Percentiles rank a stretch among this genome's conserved stretches.
Conservation (phyloP, 1,140 invertebrate genomes). For the Drosophila mauritiana region DNA sequence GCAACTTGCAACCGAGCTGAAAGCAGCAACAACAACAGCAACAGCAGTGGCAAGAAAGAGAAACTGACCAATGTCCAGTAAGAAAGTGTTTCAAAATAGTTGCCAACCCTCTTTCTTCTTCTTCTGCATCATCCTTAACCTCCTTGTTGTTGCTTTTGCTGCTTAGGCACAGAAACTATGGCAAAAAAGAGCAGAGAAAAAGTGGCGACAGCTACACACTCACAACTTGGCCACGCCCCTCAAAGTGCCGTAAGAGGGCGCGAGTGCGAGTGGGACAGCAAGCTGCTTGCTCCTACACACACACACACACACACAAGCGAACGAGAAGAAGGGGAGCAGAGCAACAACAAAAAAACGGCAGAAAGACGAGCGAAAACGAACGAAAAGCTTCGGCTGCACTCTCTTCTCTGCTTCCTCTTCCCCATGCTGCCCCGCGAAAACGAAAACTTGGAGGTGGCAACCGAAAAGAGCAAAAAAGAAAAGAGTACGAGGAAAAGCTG, state of each 20-base stretch:
- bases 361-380: constrained; percentile 31
- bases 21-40: constrained; percentile 17
- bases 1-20: constrained; percentile 15
- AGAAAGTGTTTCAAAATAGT: constrained; percentile 76
- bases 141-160: constrained; percentile 56
- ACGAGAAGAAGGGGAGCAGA: background rate
- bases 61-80: constrained; percentile 64
- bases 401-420: constrained; percentile 30
- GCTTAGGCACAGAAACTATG: constrained; percentile 68
- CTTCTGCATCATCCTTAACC: constrained; percentile 28
- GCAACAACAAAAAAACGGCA: constrained; percentile 26
- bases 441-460: constrained; percentile 27
- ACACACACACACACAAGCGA: constrained; percentile 5
- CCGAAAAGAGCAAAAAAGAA: constrained; percentile 43
- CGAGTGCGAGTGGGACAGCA: constrained; percentile 61
- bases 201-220: constrained; percentile 46
- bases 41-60: constrained; percentile 58
- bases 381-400: constrained; percentile 51
- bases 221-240: constrained; percentile 68
- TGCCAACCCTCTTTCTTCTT: constrained; percentile 61
- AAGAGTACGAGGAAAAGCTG: constrained; percentile 32
- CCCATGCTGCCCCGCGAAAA: background rate
- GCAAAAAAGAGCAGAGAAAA: constrained; percentile 76
- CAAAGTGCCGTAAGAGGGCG: constrained; percentile 1
- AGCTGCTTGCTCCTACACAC: constrained; percentile 57